Conservation (phyloP, 2,888 invertebrate genomes). For the Anodontia alba region DNA sequence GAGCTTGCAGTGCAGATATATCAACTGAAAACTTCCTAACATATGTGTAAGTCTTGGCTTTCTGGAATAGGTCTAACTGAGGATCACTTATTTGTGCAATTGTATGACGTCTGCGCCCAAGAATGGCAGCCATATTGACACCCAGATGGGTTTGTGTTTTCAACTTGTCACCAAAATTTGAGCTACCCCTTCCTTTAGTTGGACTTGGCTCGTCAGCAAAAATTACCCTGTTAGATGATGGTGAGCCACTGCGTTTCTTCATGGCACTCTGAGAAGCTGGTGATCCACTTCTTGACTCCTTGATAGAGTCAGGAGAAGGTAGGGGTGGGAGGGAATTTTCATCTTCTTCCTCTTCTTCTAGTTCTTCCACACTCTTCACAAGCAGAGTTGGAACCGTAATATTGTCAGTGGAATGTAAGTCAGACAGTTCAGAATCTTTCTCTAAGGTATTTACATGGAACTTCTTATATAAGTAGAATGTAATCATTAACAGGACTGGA, state of each 20-base stretch:
- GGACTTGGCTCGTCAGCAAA: constrained; percentile 58
- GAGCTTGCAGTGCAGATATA: constrained; percentile 82
- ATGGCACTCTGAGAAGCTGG: constrained; percentile 59
- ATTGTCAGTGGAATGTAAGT: constrained; percentile 63
- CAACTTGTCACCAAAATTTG: constrained; percentile 50
- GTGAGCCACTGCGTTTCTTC: constrained; percentile 53
- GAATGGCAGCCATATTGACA: constrained; percentile 77
- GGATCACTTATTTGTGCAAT: constrained; percentile 79
- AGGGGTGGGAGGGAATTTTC: constrained; percentile 53
- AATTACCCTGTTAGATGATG: constrained; percentile 60
- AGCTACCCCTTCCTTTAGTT: constrained; percentile 24
- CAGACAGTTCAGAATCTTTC: constrained; percentile 55
- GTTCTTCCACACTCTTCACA: constrained; percentile 66
- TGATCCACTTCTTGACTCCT: constrained; percentile 48
- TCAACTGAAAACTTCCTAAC: constrained; percentile 84
- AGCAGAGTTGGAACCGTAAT: constrained; percentile 67
- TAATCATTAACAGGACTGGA: constrained; percentile 50
- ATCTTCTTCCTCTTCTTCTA: constrained; percentile 56
- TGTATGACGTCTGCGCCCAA: constrained; percentile 78
- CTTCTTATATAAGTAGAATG: constrained; percentile 42
- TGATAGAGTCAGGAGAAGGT: constrained; percentile 51
- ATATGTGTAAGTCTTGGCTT: constrained; percentile 81
- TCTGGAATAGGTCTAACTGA: constrained; percentile 64
- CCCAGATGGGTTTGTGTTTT: constrained; percentile 68
- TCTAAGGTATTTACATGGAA: constrained; percentile 34